A percentile compares a stretch with the other conserved stretches of the same genome.
phyloP scores from a whole-genome alignment of 2,888 invertebrate species.

The Pharmacophagus antenor region DNA sequence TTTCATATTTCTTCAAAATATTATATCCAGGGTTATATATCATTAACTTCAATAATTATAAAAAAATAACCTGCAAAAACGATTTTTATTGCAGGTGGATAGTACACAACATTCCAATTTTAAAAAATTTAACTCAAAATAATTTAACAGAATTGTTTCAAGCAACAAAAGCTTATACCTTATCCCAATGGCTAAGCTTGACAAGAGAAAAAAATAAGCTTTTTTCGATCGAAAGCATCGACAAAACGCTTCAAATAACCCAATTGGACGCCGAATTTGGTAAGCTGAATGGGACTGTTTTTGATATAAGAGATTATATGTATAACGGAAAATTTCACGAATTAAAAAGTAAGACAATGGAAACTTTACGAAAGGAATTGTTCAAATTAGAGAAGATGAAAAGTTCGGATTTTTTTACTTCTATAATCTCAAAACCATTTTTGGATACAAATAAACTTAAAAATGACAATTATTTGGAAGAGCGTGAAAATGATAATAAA shows the following conservation, averaged over 20 bases:
- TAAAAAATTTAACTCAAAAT: slow-evolving; percentile 38
- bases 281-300: slow-evolving; percentile 44
- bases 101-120: slow-evolving; percentile 43
- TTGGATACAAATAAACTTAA: slow-evolving; percentile 3
- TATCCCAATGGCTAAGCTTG: slow-evolving; percentile 45
- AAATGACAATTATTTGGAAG: slow-evolving; percentile 3
- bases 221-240: not conserved
- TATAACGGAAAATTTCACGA: slow-evolving; percentile 37
- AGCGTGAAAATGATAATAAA: not conserved
- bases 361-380: not conserved
- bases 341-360: slow-evolving; percentile 43
- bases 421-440: slow-evolving; percentile 7
- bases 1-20: too few relatives aligned
- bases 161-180: slow-evolving; percentile 47
- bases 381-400: not conserved
- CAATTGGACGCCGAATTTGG: slow-evolving; percentile 43
- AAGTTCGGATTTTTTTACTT: not conserved
- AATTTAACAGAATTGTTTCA: slow-evolving; percentile 46
- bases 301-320: slow-evolving; percentile 59
- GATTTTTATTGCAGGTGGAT: slow-evolving; percentile 61
- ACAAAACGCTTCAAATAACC: slow-evolving; percentile 38
- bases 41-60: too few relatives aligned
- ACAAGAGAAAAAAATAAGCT: slow-evolving; percentile 42
- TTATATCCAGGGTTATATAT: too few relatives aligned
- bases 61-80: too few relatives aligned